Conservation (phyloP, 2,888 invertebrate genomes). For the Disparrhopalites patrizii region DNA sequence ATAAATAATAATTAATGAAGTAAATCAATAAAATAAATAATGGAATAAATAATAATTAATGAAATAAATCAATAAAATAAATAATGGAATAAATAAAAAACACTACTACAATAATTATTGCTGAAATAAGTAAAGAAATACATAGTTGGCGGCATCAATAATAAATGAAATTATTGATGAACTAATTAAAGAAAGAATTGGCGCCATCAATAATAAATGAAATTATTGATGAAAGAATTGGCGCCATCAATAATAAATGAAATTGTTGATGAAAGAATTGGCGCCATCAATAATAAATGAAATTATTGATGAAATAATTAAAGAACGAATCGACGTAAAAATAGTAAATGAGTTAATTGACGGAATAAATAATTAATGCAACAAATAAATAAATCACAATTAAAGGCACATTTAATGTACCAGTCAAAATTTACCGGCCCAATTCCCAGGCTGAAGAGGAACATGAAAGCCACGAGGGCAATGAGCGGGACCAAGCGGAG, state of each 20-base stretch:
- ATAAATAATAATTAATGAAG: too few species aligned
- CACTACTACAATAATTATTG: neutral
- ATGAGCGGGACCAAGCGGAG: constrained; percentile 70
- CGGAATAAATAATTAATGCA: neutral
- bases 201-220: too few species aligned
- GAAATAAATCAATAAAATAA: neutral
- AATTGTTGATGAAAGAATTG: too few species aligned
- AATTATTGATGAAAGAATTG: too few species aligned
- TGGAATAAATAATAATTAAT: neutral
- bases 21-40: too few species aligned
- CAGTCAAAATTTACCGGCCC: constrained; percentile 11
- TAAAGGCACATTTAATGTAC: neutral
- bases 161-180: too few species aligned
- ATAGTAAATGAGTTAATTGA: neutral
- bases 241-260: too few species aligned
- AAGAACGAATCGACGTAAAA: neutral
- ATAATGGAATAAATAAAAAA: neutral
- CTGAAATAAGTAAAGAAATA: too few species aligned
- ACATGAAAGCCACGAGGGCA: constrained; percentile 69
- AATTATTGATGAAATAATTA: too few species aligned
- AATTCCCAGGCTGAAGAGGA: constrained; percentile 61
- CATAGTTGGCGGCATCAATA: too few species aligned
- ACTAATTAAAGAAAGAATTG: too few species aligned
- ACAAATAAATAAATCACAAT: neutral
- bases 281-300: too few species aligned